phyloP scores from a whole-genome alignment of 2,113 vertebrate species.

The Lophura nycthemera region DNA sequence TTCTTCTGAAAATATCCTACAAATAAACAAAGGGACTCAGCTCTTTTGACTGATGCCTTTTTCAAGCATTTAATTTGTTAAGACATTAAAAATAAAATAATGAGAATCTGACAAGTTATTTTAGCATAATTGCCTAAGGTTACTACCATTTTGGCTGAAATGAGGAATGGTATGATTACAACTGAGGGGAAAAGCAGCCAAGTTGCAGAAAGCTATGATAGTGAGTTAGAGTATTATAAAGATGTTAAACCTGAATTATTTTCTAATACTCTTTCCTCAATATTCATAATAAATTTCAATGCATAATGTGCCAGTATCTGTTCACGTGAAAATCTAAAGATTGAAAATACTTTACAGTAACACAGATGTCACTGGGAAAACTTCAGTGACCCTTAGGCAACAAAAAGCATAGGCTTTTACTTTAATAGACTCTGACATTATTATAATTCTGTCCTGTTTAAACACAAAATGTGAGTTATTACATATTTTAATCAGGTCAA shows the following conservation, averaged over 20 bases:
- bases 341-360: neutral
- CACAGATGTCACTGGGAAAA: slow-evolving; percentile 2
- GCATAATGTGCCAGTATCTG: neutral
- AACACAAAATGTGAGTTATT: slow-evolving; percentile 62
- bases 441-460: slow-evolving; percentile 51
- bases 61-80: neutral
- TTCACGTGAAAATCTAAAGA: neutral
- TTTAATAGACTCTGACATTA: slow-evolving; percentile 53
- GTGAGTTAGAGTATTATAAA: neutral
- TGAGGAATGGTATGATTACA: slow-evolving; percentile 23
- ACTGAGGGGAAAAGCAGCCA: slow-evolving; percentile 14
- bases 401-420: slow-evolving; percentile 47
- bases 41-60: neutral
- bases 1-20: neutral
- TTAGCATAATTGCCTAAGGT: slow-evolving; percentile 29
- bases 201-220: neutral
- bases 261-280: neutral
- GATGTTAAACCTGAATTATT: slow-evolving; percentile 24
- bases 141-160: slow-evolving; percentile 11
- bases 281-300: slow-evolving; percentile 16
- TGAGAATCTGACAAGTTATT: slow-evolving; percentile 35
- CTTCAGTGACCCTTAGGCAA: slow-evolving; percentile 58
- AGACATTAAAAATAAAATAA: slow-evolving; percentile 49
- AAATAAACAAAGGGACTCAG: neutral
- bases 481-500: slow-evolving; percentile 52